Evolutionary conservation across 2,888 invertebrate species (phyloP).

Genomic region (Leptura quadrifasciata): DNA sequence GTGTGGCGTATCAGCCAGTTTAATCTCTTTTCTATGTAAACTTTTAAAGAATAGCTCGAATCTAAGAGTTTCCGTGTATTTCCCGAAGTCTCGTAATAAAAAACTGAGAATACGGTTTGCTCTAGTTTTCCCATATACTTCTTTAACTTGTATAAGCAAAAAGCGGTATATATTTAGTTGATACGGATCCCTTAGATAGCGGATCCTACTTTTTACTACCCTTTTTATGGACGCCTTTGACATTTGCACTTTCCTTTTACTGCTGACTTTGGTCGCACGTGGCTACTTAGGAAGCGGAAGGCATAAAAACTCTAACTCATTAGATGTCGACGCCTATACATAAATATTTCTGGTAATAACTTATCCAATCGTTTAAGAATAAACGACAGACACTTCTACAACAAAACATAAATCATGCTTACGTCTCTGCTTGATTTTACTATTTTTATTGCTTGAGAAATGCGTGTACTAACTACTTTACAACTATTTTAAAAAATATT

Average conservation of each 20-base stretch:
- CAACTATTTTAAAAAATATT: no score
- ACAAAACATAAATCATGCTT: neutral
- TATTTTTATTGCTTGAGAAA: neutral
- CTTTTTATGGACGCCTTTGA: slow-evolving; percentile 58
- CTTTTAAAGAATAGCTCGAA: slow-evolving; percentile 30
- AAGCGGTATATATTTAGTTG: slow-evolving; percentile 42
- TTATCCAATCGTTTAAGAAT: slow-evolving; percentile 1
- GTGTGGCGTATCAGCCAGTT: slow-evolving; percentile 28
- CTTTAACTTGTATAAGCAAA: slow-evolving; percentile 33
- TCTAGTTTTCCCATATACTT: slow-evolving; percentile 36
- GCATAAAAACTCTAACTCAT: slow-evolving; percentile 8
- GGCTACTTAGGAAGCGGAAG: slow-evolving; percentile 26
- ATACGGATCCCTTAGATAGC: slow-evolving; percentile 38
- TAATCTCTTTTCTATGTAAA: slow-evolving; percentile 41
- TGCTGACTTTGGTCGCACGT: slow-evolving; percentile 39
- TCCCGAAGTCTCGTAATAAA: slow-evolving; percentile 28
- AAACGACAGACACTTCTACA: neutral
- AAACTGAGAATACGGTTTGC: slow-evolving; percentile 34
- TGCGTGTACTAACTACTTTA: neutral
- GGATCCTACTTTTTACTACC: slow-evolving; percentile 56
- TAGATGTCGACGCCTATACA: neutral
- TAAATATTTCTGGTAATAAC: slow-evolving; percentile 22
- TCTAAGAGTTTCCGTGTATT: slow-evolving; percentile 20
- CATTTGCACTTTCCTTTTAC: slow-evolving; percentile 59
- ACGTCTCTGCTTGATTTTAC: neutral